phyloP scores from a whole-genome alignment of 1,140 invertebrate species.

The Papilio polytes region DNA sequence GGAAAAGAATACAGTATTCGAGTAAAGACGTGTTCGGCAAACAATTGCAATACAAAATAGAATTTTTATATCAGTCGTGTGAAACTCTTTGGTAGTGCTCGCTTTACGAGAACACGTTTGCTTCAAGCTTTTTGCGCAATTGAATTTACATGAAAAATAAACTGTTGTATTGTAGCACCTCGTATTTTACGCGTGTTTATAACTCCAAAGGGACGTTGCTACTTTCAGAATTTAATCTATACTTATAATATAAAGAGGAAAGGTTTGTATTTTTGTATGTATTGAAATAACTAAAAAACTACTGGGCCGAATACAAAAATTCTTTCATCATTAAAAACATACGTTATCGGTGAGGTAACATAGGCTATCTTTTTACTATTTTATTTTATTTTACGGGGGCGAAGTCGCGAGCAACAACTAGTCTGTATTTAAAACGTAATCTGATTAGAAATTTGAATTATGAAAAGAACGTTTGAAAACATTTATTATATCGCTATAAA shows the following conservation, averaged over 20 bases:
- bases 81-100: neutral
- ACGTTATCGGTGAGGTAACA: too few species aligned
- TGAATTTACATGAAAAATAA: conserved; percentile 28
- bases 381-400: too few species aligned
- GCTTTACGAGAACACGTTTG: conserved; percentile 12
- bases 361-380: too few species aligned
- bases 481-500: too few species aligned
- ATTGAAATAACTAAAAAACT: too few species aligned
- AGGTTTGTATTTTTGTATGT: too few species aligned
- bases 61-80: conserved; percentile 21
- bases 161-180: neutral
- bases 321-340: too few species aligned
- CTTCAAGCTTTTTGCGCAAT: conserved; percentile 11
- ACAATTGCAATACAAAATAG: conserved; percentile 14
- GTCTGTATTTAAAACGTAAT: neutral
- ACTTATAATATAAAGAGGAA: too few species aligned
- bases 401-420: too few species aligned
- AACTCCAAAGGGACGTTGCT: neutral
- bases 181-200: neutral
- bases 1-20: neutral
- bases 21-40: neutral
- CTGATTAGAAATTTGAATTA: neutral
- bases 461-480: too few species aligned
- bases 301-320: too few species aligned
- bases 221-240: neutral